These are phyloP conservation scores for Pseudanteris insignis DNA, from an alignment of 2,888 invertebrate species.

Conservation along the genomic window DNA sequence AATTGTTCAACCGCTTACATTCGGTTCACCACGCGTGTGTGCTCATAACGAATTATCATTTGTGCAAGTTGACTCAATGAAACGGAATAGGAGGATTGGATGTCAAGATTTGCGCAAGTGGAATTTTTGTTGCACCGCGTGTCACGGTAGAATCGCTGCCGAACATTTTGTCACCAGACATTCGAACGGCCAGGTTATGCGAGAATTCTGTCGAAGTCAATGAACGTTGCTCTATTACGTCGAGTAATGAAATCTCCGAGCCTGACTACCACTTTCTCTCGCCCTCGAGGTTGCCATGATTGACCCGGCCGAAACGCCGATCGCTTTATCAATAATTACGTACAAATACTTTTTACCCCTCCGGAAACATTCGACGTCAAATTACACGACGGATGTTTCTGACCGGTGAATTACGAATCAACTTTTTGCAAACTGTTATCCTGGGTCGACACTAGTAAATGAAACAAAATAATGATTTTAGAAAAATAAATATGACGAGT, in stretches of 20 bases:
- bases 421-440: background rate
- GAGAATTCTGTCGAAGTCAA: conserved; percentile 39
- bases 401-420: background rate
- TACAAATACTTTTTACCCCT: conserved; percentile 29
- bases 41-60: no score
- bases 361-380: conserved; percentile 9
- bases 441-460: no score
- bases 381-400: background rate
- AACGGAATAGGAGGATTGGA: background rate
- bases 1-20: no score
- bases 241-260: conserved; percentile 38
- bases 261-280: conserved; percentile 45
- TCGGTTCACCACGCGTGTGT: no score
- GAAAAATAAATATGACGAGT: no score
- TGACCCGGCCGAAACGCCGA: conserved; percentile 40
- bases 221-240: conserved; percentile 41
- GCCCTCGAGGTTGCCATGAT: conserved; percentile 38
- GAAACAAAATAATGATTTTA: no score
- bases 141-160: conserved; percentile 13
- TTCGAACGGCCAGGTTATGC: conserved; percentile 28
- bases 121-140: conserved; percentile 9
- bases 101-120: conserved; percentile 11
- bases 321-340: conserved; percentile 44
- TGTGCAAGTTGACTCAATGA: no score
- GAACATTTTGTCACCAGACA: conserved; percentile 25